Base-by-base conservation (phyloP, 2,797 vertebrate genomes). In the Neomorphus geoffroyi region DNA sequence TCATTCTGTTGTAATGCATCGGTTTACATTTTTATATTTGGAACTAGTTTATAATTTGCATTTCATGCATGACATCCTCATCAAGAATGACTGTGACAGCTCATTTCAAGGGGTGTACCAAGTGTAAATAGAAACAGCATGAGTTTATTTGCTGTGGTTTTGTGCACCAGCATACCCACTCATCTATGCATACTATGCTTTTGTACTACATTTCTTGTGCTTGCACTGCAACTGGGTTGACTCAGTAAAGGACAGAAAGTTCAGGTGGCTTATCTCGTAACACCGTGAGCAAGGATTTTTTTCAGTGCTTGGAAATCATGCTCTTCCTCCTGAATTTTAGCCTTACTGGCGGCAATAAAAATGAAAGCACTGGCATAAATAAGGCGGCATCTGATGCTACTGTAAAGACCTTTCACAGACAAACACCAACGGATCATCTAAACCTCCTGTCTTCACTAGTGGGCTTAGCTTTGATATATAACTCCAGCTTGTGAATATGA, bases 41-140 rank as follows among this genome's bases (percentile, higher is more conserved):
- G 73, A 85, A 81, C 77, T 72, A 57, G 62, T 90, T 95, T 30
- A 37, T 66, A 90, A 93, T 94, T 93, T 96, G 60, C 32, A 72
- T 83, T 94, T 95, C 54, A 88, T 73, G 82, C 73, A 73, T 79
- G 79, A 79, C 39, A 72, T 83, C 69, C 69, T 95, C 89, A 86
- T 86, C 70, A 79, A 78, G 65, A 91, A 74, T 39, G 33, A 86
- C 72, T 80, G 33, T 41, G 54, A 57, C 60, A 39, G 28, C 91
- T 83, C 64, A 62, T 92, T 93, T 93, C 30, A 81, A 79, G 28
- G 43, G 43, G 86, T 90, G 58, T 0, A 2, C 62, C 72, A 69
- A 78, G 30, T 10, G 45, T 71, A 80, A 79, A 75, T 18, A 90
- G 80, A 90, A 93, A 88, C 61, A 85, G n/a, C n/a, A 17, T 37